Conservation (phyloP, 2,888 invertebrate species). For the Myopa testacea region DNA sequence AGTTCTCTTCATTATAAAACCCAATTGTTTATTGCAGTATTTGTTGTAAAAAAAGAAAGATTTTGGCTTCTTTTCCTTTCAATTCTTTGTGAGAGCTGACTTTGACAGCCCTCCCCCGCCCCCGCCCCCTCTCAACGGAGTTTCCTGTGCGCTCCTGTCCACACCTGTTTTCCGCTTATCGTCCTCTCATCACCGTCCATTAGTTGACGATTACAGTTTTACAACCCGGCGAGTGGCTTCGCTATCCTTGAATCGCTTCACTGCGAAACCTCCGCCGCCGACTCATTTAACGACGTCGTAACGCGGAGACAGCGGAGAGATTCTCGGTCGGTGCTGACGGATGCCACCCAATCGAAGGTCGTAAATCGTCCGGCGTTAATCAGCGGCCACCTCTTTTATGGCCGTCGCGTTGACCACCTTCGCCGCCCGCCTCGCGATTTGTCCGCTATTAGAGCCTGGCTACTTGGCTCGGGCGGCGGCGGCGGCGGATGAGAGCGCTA, state of each 20-base stretch:
- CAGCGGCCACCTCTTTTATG: not conserved
- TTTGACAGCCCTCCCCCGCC: no score
- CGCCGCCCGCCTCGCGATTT: not conserved
- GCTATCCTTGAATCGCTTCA: not conserved
- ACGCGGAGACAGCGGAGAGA: not conserved
- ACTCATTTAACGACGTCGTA: no score
- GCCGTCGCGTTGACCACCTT: not conserved
- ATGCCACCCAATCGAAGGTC: constrained; percentile 7
- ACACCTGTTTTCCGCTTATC: not conserved
- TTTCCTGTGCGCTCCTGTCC: no score
- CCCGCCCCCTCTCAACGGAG: no score
- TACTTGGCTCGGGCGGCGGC: not conserved
- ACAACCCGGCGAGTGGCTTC: not conserved
- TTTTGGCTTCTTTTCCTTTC: no score
- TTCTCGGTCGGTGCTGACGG: not conserved
- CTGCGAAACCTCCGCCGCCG: no score
- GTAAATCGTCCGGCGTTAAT: constrained; percentile 1
- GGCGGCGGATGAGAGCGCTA: not conserved
- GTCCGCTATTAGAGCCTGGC: no score
- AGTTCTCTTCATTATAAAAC: no score
- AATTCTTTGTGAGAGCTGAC: no score
- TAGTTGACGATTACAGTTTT: constrained; percentile 13
- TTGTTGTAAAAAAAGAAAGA: no score
- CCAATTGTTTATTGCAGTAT: no score
- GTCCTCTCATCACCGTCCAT: not conserved